Conservation (phyloP, 2,888 invertebrate genomes). For the Pachydiplax longipennis region DNA sequence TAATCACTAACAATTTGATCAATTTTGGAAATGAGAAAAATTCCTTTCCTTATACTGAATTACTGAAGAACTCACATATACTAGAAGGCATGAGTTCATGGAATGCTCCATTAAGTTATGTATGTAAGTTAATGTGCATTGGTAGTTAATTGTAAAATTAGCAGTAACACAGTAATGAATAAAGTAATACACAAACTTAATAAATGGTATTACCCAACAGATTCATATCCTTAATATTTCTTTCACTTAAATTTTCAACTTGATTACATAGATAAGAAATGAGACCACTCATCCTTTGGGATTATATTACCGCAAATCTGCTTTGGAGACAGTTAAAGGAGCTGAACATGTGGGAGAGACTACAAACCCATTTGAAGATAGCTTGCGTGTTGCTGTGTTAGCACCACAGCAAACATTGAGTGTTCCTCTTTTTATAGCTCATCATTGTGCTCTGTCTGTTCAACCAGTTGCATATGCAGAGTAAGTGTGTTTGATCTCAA, state of each 20-base stretch:
- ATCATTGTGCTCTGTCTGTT: slow-evolving; percentile 78
- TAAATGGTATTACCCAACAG: background rate
- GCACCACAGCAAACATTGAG: slow-evolving; percentile 78
- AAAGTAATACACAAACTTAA: too few relatives aligned
- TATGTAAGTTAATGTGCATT: too few relatives aligned
- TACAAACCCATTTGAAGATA: slow-evolving; percentile 78
- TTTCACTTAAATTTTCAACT: slow-evolving; percentile 49
- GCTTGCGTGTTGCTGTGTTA: slow-evolving; percentile 74
- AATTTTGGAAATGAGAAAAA: too few relatives aligned
- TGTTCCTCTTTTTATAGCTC: slow-evolving; percentile 80
- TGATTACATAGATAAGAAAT: slow-evolving; percentile 69
- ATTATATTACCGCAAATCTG: slow-evolving; percentile 75
- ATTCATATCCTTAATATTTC: background rate
- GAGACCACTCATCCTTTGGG: slow-evolving; percentile 79
- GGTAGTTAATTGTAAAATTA: too few relatives aligned
- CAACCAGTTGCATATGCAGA: slow-evolving; percentile 73
- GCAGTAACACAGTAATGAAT: too few relatives aligned
- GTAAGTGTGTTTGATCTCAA: slow-evolving; percentile 62
- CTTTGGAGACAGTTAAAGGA: slow-evolving; percentile 69
- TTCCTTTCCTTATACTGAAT: too few relatives aligned
- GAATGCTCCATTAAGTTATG: too few relatives aligned
- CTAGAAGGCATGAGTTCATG: too few relatives aligned
- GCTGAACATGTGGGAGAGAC: slow-evolving; percentile 70
- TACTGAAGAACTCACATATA: too few relatives aligned
- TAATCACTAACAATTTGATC: too few relatives aligned